Percentiles rank a stretch among this genome's conserved stretches.
Evolutionary conservation across 2,888 invertebrate species (phyloP).

Genomic region (Nowickia ferox): DNA sequence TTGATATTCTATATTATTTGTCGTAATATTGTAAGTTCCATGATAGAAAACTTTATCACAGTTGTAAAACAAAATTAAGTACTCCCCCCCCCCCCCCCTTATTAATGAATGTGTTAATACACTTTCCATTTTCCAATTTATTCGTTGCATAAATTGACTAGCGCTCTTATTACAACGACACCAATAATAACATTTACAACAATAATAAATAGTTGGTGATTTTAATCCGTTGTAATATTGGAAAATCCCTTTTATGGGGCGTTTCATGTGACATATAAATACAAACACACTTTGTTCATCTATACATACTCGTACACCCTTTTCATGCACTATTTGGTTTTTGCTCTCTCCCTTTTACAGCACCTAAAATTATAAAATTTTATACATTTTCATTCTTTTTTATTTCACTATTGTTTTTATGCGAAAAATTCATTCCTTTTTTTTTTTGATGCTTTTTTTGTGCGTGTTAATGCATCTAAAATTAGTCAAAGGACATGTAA

Average conservation of each 20-base stretch:
- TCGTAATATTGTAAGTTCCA: too few species aligned
- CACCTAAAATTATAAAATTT: neutral
- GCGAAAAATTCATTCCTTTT: neutral
- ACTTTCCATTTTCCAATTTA: neutral
- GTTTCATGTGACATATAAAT: slow-evolving; percentile 1
- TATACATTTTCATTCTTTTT: neutral
- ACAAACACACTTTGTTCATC: neutral
- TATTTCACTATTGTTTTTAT: neutral
- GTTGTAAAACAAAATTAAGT: too few species aligned
- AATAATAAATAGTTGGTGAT: slow-evolving; percentile 1
- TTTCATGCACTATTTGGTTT: neutral
- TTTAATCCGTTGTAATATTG: slow-evolving; percentile 9
- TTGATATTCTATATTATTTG: too few species aligned
- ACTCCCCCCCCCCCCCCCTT: too few species aligned
- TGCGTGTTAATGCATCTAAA: slow-evolving; percentile 19
- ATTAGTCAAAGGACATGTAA: slow-evolving; percentile 32
- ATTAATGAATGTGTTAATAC: neutral
- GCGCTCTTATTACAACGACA: neutral
- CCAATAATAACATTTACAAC: neutral
- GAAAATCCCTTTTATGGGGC: slow-evolving; percentile 23
- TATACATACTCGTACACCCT: neutral
- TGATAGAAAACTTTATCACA: too few species aligned
- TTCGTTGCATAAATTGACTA: slow-evolving; percentile 9
- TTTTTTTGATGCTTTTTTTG: slow-evolving; percentile 14
- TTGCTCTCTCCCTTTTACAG: neutral